phyloP scores from a whole-genome alignment of 2,888 invertebrate genomes.

The Dromius quadrimaculatus region DNA sequence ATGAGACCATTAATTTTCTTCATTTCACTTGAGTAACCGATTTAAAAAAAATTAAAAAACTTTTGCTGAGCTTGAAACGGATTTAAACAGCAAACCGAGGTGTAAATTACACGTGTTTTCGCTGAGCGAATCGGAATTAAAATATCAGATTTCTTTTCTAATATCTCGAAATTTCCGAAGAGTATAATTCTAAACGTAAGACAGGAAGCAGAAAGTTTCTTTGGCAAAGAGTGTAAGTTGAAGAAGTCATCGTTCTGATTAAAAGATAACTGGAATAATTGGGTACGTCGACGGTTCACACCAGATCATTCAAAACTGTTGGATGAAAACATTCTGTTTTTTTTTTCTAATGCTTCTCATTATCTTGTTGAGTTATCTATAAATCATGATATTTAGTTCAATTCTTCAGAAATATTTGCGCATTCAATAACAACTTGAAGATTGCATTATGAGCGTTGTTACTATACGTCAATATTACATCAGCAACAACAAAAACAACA shows the following conservation, averaged over 20 bases:
- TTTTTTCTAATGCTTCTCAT: no score
- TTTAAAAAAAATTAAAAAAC: constrained; percentile 26
- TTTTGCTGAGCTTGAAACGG: constrained; percentile 2
- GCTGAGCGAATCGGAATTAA: constrained; percentile 12
- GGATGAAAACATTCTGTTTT: no score
- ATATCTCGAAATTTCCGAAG: constrained; percentile 36
- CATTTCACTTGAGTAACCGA: constrained; percentile 9
- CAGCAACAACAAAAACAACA: no score
- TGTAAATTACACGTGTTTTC: constrained; percentile 44
- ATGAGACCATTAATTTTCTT: constrained; percentile 16
- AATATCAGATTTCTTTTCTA: constrained; percentile 35
- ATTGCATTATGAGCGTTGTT: no score
- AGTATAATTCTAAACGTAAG: constrained; percentile 33
- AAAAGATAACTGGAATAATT: constrained; percentile 51
- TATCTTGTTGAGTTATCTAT: no score
- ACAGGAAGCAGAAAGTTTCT: background rate
- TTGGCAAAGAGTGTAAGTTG: constrained; percentile 15
- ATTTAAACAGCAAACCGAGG: constrained; percentile 7
- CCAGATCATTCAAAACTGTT: no score
- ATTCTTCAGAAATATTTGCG: no score
- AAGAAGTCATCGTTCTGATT: constrained; percentile 38
- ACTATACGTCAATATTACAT: no score
- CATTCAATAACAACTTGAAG: no score
- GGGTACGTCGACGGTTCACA: constrained; percentile 23
- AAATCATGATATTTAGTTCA: no score